Evolutionary conservation across 2,888 invertebrate species (phyloP), one percentile per base, ranked within the genome.

Genomic region (Venustoraphidia nigricollis): DNA sequence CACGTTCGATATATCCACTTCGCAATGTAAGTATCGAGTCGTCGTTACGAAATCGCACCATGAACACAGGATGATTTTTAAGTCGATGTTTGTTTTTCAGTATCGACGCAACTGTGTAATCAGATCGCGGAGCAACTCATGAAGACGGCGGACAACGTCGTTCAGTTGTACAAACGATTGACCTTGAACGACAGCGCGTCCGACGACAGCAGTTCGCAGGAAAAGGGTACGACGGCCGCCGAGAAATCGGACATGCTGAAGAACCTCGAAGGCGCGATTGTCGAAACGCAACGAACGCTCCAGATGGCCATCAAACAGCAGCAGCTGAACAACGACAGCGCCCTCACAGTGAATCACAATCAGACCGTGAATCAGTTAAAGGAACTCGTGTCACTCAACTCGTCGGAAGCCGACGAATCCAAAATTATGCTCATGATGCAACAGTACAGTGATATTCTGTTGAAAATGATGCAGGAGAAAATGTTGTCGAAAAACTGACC

Each of bases 61-160:
- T 27, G 6, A 27, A 27, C 27, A 27, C 27, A 27, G 6, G 2
- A 17, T 17, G 4, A 4, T 17, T 2, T 17, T 2, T 17, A 27
- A 5, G 27, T 27, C 27, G 17, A 17, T 17, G 27, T 27, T 27
- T 27, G 27, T 27, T 41, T 63, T 62, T 27, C 62, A 79, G 79
- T 78, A 49, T 77, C 78, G 48, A 73, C 73, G 49, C 77, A 77
- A 62, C 64, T 78, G 52, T 77, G 78, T 59, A 69, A 71, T 55
- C 76, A 77, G 59, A 71, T 77, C 52, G 76, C 77, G 45, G 72
- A 74, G 53, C 69, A 73, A 61, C 64, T 83, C 51, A 81, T 78
- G 9, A 70, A 72, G 54, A 78, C 83, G 0, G 81, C 83, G 3
- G 75, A 79, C 55, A 81, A 81, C 58, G 81, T 84, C 40, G 79